These are phyloP conservation scores for Mus spretus DNA, from an alignment of 2,797 vertebrate species.

Conservation along the genomic window DNA sequence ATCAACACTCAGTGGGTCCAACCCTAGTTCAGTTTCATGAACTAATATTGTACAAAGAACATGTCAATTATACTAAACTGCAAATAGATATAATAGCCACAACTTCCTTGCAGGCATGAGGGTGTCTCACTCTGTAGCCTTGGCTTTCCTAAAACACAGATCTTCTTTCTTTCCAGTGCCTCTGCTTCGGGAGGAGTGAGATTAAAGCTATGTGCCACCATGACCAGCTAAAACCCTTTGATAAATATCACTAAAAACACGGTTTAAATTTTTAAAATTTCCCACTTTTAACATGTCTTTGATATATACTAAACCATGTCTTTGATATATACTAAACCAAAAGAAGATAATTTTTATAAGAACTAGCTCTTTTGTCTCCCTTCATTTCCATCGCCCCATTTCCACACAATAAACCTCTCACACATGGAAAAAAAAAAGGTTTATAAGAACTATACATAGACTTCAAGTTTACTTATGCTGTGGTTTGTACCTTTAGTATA, in stretches of 20 bases:
- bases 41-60: constrained; percentile 20
- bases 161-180: background rate
- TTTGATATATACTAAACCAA: constrained; percentile 12
- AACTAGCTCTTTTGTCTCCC: background rate
- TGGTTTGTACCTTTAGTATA: constrained; percentile 44
- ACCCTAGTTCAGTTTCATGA: background rate
- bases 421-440: background rate
- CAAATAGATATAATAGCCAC: constrained; percentile 7
- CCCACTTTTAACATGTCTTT: background rate
- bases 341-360: constrained; percentile 47
- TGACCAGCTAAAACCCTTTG: background rate
- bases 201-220: background rate
- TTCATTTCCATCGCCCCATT: no score
- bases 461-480: constrained; percentile 9
- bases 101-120: background rate
- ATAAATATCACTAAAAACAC: background rate
- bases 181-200: background rate
- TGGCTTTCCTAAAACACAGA: background rate
- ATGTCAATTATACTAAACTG: background rate
- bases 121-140: background rate
- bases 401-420: no score
- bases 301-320: background rate
- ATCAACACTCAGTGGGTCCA: background rate
- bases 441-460: constrained; percentile 3
- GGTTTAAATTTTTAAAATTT: background rate